These are phyloP conservation scores for Temnopleurus reevesii DNA, from an alignment of 53 echinoderm and acorn worm genomes.

Conservation along the genomic window DNA sequence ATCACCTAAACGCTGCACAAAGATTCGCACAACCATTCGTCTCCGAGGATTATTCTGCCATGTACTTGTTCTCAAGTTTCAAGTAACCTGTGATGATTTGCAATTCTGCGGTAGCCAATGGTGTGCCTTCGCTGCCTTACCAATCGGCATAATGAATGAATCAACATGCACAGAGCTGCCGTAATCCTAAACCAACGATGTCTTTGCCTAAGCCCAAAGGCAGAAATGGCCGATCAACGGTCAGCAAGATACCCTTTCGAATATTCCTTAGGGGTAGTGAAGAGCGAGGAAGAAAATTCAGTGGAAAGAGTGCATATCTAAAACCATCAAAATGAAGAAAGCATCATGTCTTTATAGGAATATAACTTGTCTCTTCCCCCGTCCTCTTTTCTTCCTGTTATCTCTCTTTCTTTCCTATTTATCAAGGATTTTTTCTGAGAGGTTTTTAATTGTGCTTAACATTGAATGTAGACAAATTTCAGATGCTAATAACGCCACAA, in stretches of 20 bases:
- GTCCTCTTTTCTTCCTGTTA: neutral
- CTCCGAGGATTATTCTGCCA: constrained; percentile 15
- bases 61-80: constrained; percentile 15
- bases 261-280: neutral
- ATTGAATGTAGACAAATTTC: no score
- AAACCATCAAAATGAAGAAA: neutral
- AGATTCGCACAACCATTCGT: no score
- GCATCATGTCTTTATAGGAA: neutral
- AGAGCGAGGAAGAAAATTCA: no score
- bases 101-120: constrained; percentile 31
- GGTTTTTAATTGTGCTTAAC: no score
- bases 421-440: no score
- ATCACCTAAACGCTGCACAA: no score
- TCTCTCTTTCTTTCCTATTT: neutral
- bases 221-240: neutral
- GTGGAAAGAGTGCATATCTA: no score
- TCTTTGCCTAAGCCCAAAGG: no score
- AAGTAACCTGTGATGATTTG: constrained; percentile 28
- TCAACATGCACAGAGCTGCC: neutral
- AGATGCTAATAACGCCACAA: no score
- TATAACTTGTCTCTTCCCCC: neutral
- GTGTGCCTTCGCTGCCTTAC: neutral
- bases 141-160: constrained; percentile 36
- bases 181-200: no score
- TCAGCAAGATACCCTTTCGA: neutral